phyloP scores from a whole-genome alignment of 2,113 vertebrate genomes.

The Scalopus aquaticus region DNA sequence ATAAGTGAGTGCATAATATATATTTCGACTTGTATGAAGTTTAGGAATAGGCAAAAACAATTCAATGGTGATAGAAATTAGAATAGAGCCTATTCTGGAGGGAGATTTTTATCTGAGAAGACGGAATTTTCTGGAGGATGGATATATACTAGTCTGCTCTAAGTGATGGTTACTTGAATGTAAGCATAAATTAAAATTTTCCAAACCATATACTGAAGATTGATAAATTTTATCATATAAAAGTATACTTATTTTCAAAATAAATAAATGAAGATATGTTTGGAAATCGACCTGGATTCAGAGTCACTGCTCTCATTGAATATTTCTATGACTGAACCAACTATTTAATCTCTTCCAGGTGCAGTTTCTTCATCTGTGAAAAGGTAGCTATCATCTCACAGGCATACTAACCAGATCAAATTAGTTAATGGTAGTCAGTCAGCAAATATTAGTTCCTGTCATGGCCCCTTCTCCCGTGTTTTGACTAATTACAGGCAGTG shows the following conservation, averaged over 20 bases:
- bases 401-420: not conserved
- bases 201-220: not conserved
- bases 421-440: not conserved
- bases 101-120: not conserved
- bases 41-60: not conserved
- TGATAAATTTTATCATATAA: not conserved
- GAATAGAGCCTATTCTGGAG: not conserved
- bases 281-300: not conserved
- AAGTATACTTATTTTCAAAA: not conserved
- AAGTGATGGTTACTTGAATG: not conserved
- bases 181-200: not conserved
- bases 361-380: not conserved
- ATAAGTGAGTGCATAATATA: not conserved
- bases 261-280: not conserved
- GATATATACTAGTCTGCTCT: not conserved
- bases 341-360: not conserved
- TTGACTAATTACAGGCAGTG: not conserved
- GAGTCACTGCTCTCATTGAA: not conserved
- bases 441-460: constrained; percentile 8
- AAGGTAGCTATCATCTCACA: not conserved
- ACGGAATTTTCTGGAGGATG: not conserved
- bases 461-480: not conserved
- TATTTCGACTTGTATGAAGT: not conserved
- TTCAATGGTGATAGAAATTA: not conserved
- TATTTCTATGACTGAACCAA: not conserved